These are phyloP conservation scores for Panzeria rudis DNA, from an alignment of 2,888 invertebrate genomes.

Conservation along the genomic window DNA sequence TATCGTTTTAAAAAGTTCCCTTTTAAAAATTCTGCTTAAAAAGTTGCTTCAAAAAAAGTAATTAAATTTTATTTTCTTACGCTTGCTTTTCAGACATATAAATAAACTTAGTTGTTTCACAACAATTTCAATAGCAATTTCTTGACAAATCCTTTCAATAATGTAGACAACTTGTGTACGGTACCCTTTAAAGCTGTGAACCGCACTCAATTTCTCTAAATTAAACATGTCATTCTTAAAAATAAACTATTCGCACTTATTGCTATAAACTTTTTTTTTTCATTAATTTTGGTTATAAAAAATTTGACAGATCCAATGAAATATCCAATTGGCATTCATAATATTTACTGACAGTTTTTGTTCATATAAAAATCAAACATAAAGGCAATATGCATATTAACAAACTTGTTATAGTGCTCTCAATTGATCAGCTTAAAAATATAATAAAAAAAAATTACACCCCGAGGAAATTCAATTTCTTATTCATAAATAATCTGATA, in stretches of 20 bases:
- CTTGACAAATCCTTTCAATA: slow-evolving; percentile 51
- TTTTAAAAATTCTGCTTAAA: no score
- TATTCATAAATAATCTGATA: slow-evolving; percentile 65
- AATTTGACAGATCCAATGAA: slow-evolving; percentile 53
- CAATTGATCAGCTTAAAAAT: slow-evolving; percentile 64
- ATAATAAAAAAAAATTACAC: slow-evolving; percentile 18
- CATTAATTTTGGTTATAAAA: slow-evolving; percentile 12
- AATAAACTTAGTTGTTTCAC: not conserved
- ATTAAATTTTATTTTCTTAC: no score
- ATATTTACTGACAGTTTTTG: slow-evolving; percentile 51
- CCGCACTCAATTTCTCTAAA: not conserved
- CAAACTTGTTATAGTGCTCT: slow-evolving; percentile 45
- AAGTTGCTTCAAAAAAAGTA: no score
- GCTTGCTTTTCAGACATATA: no score
- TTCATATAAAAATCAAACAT: not conserved
- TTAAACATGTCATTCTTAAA: slow-evolving; percentile 9
- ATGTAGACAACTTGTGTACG: not conserved
- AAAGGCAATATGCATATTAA: slow-evolving; percentile 47
- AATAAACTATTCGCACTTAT: not conserved
- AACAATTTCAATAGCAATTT: not conserved
- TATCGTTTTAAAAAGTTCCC: no score
- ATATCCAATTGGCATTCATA: slow-evolving; percentile 59
- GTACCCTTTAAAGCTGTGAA: not conserved
- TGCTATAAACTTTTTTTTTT: not conserved
- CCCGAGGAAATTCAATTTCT: slow-evolving; percentile 44